Evolutionary conservation across 2,888 invertebrate species (phyloP), one percentile per base, ranked within the genome.

Genomic region (Nesidiocoris tenuis): DNA sequence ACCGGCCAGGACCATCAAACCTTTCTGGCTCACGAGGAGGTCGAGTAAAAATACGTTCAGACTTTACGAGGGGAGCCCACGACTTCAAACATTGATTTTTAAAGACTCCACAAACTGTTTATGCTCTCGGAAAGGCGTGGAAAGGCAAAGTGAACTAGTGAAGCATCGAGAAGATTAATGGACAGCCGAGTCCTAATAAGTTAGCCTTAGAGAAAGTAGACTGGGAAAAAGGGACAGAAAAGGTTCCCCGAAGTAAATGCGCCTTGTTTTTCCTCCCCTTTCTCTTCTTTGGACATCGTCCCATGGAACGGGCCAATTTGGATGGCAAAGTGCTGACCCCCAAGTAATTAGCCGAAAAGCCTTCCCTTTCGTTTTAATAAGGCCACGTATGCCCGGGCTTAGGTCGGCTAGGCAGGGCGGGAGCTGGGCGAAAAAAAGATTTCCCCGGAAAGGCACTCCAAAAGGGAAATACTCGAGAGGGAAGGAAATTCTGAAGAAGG

Each of bases 321-420:
- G 68, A 57, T 68, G 68, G 68, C 68, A 68, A 68, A 68, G 68
- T 68, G 68, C 68, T 68, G 68, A 68, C 68, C 68, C n/a, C 23
- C 7, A 12, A 68, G 68, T 68, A 68, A 68, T 68, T 68, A 57
- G 57, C 17, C 23, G 1, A 17, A 21, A 19, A 1, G 54, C 3
- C 7, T 39, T 21, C n/a, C 57, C n/a, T 63, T 22, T 18, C 66
- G 39, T 39, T 39, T 39, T 39, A 39, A 39, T 39, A 39, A 39
- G 39, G 39, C 39, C 39, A 39, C 12, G 39, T 39, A 39, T 39
- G 39, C 39, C 39, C 5, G 12, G 39, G 12, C 39, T 39, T 7
- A 12, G 39, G 3, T 39, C 12, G 39, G 39, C 39, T 12, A 39
- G 12, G 39, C 12, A 7, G 39, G 39, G n/a, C n/a, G n/a, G n/a